Base-by-base conservation (phyloP, 2,888 invertebrate genomes). In the Lithophane ornitopus region DNA sequence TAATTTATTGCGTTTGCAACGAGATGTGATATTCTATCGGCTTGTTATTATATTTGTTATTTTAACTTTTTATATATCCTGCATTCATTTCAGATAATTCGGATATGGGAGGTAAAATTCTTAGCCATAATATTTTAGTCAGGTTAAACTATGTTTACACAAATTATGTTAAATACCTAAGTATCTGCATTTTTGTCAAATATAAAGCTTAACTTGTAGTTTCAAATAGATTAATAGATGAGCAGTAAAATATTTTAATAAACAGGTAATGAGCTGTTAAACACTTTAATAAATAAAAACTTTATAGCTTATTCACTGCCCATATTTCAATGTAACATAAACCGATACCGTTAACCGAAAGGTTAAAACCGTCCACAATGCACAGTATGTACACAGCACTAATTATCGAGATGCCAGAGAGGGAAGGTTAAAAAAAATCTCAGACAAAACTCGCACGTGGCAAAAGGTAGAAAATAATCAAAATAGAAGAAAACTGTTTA, bases 401-500 rank as follows among this genome's bases (percentile, higher is more conserved):
- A 83, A 86, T 87, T 74, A 80, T 78, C 76, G 67, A 28, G 71
- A 77, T 62, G 73, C 62, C 65, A 14, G 63, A 69, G 63, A 12
- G 52, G 58, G 19, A 59, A 69, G 12, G n/a, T 74, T 61, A 26
- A 34, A 75, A 70, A 81, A 83, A 80, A 70, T 28, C 62, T 22
- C 49, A 22, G 9, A 68, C 56, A 71, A 82, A 74, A 81, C 79
- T 75, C 74, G 78, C 86, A 89, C 82, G 87, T 82, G 82, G 82
- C 76, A 87, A 89, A 90, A 88, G 85, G 89, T 87, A 87, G 88
- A 90, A 91, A 91, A 92, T 91, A 91, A 93, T 90, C 88, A 90
- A 90, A 90, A 89, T 84, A 89, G 88, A 92, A 91, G 92, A 91
- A 89, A 91, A 91, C 91, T 89, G 90, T 92, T 63, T 91, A 89